Evolutionary conservation across 2,797 vertebrate species (phyloP), one percentile per base, ranked within the genome.

Genomic region (Chromis chromis): DNA sequence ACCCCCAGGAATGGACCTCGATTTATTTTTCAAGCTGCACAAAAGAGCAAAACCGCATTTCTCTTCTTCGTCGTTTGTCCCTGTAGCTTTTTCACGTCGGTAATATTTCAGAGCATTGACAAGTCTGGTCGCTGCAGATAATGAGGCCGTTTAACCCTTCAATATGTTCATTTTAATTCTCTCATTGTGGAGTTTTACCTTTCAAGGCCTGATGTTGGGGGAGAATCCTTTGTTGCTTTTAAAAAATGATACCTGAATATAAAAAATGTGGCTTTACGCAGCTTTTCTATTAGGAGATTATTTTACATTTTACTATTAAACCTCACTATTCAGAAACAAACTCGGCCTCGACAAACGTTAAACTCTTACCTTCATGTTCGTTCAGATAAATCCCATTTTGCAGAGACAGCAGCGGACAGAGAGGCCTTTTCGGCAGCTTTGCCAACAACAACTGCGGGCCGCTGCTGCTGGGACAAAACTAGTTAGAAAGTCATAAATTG

Each of bases 11-110:
- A 75, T 16, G 66, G 49, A 54, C 1, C 65, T 25, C 48, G 66
- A 54, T 85, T 55, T 85, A 92, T 91, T 93, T 90, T 86, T 90
- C 90, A 91, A 83, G 76, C 58, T 19, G 49, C 80, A 90, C 84
- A 91, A 92, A 87, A 67, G 76, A 72, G 70, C 24, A 57, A 57
- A 87, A 68, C 0, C 54, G 28, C 88, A 84, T 89, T 89, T 89
- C 69, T 87, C 83, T 74, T 78, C 72, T 66, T 40, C 53, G 27
- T 67, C 59, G 59, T 74, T n/a, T 69, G 57, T 68, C 56, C 40
- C 52, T 42, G n/a, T 3, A 62, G 65, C 73, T 86, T 87, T 70
- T 53, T 70, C 72, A 65, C 40, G 42, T 65, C 60, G 58, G 61
- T 78, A 58, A 91, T 92, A 86, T 89, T 88, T 93, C 89, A 90